Conservation (phyloP, 1,140 invertebrate genomes). For the Aleiodes sp. region DNA sequence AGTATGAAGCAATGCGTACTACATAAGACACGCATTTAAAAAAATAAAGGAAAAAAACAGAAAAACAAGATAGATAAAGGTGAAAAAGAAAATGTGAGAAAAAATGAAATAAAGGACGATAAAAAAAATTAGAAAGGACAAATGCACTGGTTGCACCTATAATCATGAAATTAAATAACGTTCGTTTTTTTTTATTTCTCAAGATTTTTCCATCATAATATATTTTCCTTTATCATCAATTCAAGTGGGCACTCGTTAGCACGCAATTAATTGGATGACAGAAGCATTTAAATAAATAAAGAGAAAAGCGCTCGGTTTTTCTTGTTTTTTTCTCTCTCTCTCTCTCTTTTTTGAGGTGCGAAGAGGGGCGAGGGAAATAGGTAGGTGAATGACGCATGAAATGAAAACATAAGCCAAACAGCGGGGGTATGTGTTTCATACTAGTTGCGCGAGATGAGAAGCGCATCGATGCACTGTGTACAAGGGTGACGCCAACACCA, state of each 20-base stretch:
- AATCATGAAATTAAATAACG: no score
- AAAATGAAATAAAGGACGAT: no score
- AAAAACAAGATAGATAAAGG: neutral
- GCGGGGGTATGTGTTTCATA: constrained; percentile 16
- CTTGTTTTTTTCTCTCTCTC: neutral
- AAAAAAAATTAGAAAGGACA: no score
- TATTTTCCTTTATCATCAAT: no score
- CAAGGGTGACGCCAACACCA: constrained; percentile 13
- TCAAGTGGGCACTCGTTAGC: constrained; percentile 22
- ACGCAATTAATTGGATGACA: constrained; percentile 34
- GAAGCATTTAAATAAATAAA: no score
- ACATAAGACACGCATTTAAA: constrained; percentile 9
- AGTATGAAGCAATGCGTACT: constrained; percentile 18
- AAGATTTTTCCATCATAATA: no score
- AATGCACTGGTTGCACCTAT: no score
- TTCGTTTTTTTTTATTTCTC: no score
- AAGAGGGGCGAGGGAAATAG: neutral
- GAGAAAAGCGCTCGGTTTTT: no score
- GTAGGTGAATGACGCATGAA: constrained; percentile 30
- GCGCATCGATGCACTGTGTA: constrained; percentile 2
- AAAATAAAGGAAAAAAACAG: neutral
- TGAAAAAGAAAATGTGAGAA: constrained; percentile 12
- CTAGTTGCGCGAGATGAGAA: constrained; percentile 36
- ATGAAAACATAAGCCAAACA: constrained; percentile 28
- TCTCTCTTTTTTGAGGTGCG: neutral